phyloP scores from a whole-genome alignment of 2,888 invertebrate species.

The Gonocerus acuteangulatus region DNA sequence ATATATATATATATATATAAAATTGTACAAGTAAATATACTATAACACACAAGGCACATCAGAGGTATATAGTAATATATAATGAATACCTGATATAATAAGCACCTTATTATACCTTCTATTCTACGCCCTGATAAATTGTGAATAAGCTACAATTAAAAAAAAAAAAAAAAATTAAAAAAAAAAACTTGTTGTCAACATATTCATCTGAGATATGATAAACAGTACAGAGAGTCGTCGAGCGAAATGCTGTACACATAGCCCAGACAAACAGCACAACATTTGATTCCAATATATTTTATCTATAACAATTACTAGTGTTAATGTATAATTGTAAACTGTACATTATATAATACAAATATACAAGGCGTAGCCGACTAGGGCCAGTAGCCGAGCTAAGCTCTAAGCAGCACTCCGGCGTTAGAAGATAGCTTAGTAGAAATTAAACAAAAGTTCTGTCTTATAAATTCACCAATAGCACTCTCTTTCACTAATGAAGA shows the following conservation, averaged over 20 bases:
- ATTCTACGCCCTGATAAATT: slow-evolving; percentile 6
- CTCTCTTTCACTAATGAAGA: too few relatives aligned
- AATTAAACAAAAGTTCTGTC: too few relatives aligned
- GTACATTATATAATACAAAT: not conserved
- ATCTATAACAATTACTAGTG: slow-evolving; percentile 17
- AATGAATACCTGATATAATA: slow-evolving; percentile 22
- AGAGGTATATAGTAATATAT: slow-evolving; percentile 23
- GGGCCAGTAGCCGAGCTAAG: too few relatives aligned
- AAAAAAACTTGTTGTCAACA: not conserved
- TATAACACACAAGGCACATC: slow-evolving; percentile 18
- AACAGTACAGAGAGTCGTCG: too few relatives aligned
- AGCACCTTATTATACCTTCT: slow-evolving; percentile 15
- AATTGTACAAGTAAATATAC: slow-evolving; percentile 1
- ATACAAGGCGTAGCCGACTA: not conserved
- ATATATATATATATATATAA: too few relatives aligned
- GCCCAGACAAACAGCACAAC: slow-evolving; percentile 18
- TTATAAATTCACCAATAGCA: too few relatives aligned
- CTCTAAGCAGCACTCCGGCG: too few relatives aligned
- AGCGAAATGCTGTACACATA: not conserved
- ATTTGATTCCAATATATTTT: slow-evolving; percentile 13
- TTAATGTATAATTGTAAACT: slow-evolving; percentile 3
- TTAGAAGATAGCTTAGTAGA: too few relatives aligned
- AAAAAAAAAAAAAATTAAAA: slow-evolving; percentile 9
- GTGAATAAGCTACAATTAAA: slow-evolving; percentile 11
- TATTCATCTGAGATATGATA: slow-evolving; percentile 16